Evolutionary conservation across 37 sponge, comb jelly and placozoan genomes (phyloP), one percentile per base, ranked within the genome.

Genomic region (Cladorhizidae sp.): DNA sequence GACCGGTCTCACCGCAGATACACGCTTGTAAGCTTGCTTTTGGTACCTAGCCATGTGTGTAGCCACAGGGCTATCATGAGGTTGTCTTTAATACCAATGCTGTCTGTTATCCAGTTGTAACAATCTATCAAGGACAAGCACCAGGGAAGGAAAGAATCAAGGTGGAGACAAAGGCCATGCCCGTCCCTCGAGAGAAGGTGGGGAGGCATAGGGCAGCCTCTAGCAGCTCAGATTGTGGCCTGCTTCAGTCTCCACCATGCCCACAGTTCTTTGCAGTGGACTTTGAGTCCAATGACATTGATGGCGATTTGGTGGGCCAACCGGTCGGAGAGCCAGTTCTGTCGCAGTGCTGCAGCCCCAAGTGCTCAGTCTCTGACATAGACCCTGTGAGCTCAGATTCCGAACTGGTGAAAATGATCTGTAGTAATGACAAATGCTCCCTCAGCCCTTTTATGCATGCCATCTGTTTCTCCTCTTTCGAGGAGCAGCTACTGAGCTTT

Each of bases 391-490:
- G 80, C 37, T 70, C 85, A 28, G 74, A 71, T 14, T 42, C 72
- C 1, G 95, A 91, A 20, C 55, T 82, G 3, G 90, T 93, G 36
- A 87, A 86, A 65, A 58, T 96, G 75, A 55, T 82, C 33, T 96
- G 94, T 57, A 89, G 77, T 82, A 93, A 91, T 50, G 88, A 93
- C 2, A 76, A 78, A 29, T 96, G 97, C 63, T 71, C 89, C 0
- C 81, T 68, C 65, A 80, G 86, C 74, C 63, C 70, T 7, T 93
- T 86, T 85, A 96, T 96, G 97, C 97, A 96, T 76, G 50, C 49
- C 18, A 78, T 25, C 17, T 96, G 97, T 69, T 96, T 91, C 61
- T 64, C 64, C 11, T 54, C 61, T 22, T 96, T 96, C 59, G 97
- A 96, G 71, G 94, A 96, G 39, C 76, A 80, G 29, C 69, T 93